These are phyloP conservation scores for Corythornis madagascariensis DNA, from an alignment of 2,113 vertebrate genomes.

Conservation along the genomic window DNA sequence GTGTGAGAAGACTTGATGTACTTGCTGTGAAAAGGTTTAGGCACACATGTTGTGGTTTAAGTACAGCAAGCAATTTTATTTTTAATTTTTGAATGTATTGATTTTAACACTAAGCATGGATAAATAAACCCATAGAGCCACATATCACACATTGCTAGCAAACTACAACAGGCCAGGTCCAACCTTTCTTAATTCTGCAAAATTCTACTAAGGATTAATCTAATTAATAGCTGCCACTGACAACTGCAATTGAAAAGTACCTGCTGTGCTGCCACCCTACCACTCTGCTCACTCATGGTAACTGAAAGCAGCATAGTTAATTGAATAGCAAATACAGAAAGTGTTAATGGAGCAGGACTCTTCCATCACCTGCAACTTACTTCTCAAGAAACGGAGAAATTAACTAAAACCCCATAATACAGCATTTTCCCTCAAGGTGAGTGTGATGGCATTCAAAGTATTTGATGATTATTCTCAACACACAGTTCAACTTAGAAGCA, in stretches of 20 bases:
- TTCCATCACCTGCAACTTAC: neutral
- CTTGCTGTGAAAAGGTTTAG: neutral
- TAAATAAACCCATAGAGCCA: neutral
- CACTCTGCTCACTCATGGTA: neutral
- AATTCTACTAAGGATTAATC: neutral
- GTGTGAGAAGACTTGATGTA: neutral
- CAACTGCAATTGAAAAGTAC: neutral
- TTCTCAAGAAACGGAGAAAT: neutral
- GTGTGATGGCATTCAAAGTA: neutral
- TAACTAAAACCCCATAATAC: neutral
- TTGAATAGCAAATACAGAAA: neutral
- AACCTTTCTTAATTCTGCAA: neutral
- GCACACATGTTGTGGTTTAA: neutral
- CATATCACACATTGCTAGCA: neutral
- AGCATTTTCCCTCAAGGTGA: neutral
- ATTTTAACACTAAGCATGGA: neutral
- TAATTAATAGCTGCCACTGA: neutral
- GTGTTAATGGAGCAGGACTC: neutral
- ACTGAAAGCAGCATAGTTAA: neutral
- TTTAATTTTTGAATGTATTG: neutral
- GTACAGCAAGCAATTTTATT: neutral
- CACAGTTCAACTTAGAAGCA: neutral
- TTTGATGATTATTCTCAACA: neutral
- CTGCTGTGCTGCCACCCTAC: neutral
- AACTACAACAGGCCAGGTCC: neutral